Evolutionary conservation across 1,140 invertebrate genomes (phyloP), one percentile per base, ranked within the genome.

Genomic region (Drosophila malerkotliana): DNA sequence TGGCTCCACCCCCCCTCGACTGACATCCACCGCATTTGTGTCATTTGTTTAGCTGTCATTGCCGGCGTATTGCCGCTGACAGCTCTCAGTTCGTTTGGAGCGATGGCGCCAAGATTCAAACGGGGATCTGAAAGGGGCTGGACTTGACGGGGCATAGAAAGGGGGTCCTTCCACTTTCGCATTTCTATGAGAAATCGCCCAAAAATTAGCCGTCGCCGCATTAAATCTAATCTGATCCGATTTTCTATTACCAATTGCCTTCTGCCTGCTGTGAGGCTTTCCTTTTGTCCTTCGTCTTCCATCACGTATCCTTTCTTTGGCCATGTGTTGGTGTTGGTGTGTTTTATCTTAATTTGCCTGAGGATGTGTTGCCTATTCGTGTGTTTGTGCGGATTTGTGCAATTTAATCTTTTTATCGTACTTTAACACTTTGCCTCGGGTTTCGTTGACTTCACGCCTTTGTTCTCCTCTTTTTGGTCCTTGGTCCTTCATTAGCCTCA

Each of bases 41-140:
- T 87, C 83, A 87, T 87, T 87, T 87, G 83, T 87, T 87, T 87
- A 87, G 83, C 83, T 87, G 83, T 89, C 84, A 87, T 87, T 85
- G 77, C 73, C 71, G 80, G 76, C 79, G 79, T 83, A 84, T 83
- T 84, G 77, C 72, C 60, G 67, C 67, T 84, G 80, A 84, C 80
- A 84, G 76, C 76, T 84, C 55, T 54, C 32, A 9, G 72, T 62
- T 71, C 28, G 55, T 49, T 39, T 58, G 69, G 59, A 51, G 47
- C 58, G 44, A 37, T 73, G 64, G 66, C 57, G 66, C 52, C 53
- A 68, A 21, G 30, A 44, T 58, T 56, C n/a, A 10, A 57, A 37
- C 48, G 39, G 44, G 12, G 26, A 7, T 34, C 39, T 18, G n/a
- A 18, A 44, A 44, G 15, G 14, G 41, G 53, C 24, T 37, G 34